Evolutionary conservation across 2,113 vertebrate species (phyloP).

Genomic region (Menura novaehollandiae): DNA sequence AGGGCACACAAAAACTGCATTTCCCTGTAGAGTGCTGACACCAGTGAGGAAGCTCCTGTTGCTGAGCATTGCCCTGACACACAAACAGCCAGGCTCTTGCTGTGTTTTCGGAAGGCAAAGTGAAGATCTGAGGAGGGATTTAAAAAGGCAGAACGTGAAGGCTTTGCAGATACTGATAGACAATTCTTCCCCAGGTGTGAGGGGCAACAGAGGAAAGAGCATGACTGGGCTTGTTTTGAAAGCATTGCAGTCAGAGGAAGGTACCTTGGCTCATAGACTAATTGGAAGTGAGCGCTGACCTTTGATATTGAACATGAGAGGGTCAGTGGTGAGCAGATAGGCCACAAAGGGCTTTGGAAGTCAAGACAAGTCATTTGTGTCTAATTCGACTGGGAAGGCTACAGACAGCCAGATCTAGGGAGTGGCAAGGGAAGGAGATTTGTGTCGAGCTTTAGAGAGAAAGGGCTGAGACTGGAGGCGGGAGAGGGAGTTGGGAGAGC

Average conservation of each 20-base stretch:
- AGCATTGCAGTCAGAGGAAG: conserved; percentile 6
- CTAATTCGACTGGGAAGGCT: conserved; percentile 34
- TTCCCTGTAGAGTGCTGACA: neutral
- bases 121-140: neutral
- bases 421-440: neutral
- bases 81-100: neutral
- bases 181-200: neutral
- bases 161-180: conserved; percentile 15
- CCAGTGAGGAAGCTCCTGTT: neutral
- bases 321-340: conserved; percentile 34
- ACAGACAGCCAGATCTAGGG: conserved; percentile 5
- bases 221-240: conserved; percentile 35
- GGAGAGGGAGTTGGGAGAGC: conserved; percentile 26
- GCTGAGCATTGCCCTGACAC: neutral
- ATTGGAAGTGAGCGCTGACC: conserved; percentile 49
- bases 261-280: conserved; percentile 22
- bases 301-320: conserved; percentile 54
- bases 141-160: neutral
- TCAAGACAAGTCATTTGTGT: conserved; percentile 46
- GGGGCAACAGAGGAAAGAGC: conserved; percentile 13
- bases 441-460: conserved; percentile 20
- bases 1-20: neutral
- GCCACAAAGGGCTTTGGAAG: conserved; percentile 48
- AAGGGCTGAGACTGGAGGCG: conserved; percentile 5
- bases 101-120: neutral